Conservation (phyloP, 2,888 invertebrate genomes). For the Sphinx pinastri region DNA sequence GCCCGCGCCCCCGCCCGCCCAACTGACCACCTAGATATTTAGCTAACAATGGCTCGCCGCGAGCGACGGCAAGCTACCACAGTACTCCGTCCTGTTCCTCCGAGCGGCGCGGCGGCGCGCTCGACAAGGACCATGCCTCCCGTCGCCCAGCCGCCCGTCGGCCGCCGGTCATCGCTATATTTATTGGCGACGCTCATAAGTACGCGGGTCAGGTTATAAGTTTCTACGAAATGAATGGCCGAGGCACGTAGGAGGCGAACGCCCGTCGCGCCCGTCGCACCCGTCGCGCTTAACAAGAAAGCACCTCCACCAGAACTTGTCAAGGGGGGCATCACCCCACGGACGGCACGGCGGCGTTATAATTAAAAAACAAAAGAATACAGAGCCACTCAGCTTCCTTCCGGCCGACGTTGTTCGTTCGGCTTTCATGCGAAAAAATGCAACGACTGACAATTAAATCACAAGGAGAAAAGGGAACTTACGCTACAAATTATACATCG, state of each 20-base stretch:
- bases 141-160: conserved; percentile 31
- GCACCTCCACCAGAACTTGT: conserved; percentile 77
- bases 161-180: conserved; percentile 83
- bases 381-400: conserved; percentile 79
- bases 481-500: conserved; percentile 9
- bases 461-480: conserved; percentile 24
- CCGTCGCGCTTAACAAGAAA: conserved; percentile 73
- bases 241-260: conserved; percentile 80
- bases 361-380: conserved; percentile 85
- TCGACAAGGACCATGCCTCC: conserved; percentile 61
- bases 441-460: conserved; percentile 64
- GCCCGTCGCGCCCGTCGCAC: conserved; percentile 50
- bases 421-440: conserved; percentile 75
- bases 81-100: conserved; percentile 60
- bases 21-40: conserved; percentile 84
- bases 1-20: conserved; percentile 65
- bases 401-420: conserved; percentile 64
- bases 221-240: conserved; percentile 82
- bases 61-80: conserved; percentile 60
- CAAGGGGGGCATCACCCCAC: conserved; percentile 67
- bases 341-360: conserved; percentile 74
- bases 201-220: conserved; percentile 84
- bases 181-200: conserved; percentile 84
- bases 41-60: conserved; percentile 82
- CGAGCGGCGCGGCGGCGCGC: conserved; percentile 42